Evolutionary conservation across 2,888 invertebrate genomes (phyloP), one percentile per base, ranked within the genome.

Genomic region (Pyrrhia umbra): DNA sequence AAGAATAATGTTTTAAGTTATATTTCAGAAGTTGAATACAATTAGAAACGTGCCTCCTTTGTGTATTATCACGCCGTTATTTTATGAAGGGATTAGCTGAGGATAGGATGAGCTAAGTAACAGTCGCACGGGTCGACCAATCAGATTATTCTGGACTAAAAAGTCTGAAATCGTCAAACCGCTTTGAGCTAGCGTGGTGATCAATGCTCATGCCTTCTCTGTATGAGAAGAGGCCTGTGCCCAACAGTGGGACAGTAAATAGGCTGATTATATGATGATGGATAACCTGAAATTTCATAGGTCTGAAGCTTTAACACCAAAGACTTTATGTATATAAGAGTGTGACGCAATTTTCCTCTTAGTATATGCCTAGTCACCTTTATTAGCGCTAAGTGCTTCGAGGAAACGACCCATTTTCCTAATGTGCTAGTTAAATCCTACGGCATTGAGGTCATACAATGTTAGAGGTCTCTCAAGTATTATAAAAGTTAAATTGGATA

Each of bases 1-100:
- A 20, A 20, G 6, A n/a, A 10, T 68, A 60, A 67, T 47, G 40
- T 27, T 8, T 30, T 4, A 39, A 57, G 39, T 68, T 52, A 45
- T 23, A 45, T 39, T 51, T 66, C 4, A 13, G 3, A 30, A 40
- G 2, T 40, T 25, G 9, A 2, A 27, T 20, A 57, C 10, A 57
- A 45, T 50, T 56, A 6, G 5, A 23, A 1, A 37, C 6, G 42
- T 21, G 34, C 47, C 25, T 6, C 18, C 18, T 42, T 18, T 15
- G 15, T 15, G 37, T 37, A 37, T 15, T 8, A 8, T 15, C 6
- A 16, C 15, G 37, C 6, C n/a, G 10, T 13, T 6, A 37, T 15
- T n/a, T 6, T 37, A 37, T 2, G 6, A 16, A 37, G n/a, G 37
- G 15, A 15, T 15, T 15, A 15, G 37, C 6, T n/a, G 34, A n/a